Conservation (phyloP, 2,113 vertebrate genomes). For the Ranitomeya variabilis region DNA sequence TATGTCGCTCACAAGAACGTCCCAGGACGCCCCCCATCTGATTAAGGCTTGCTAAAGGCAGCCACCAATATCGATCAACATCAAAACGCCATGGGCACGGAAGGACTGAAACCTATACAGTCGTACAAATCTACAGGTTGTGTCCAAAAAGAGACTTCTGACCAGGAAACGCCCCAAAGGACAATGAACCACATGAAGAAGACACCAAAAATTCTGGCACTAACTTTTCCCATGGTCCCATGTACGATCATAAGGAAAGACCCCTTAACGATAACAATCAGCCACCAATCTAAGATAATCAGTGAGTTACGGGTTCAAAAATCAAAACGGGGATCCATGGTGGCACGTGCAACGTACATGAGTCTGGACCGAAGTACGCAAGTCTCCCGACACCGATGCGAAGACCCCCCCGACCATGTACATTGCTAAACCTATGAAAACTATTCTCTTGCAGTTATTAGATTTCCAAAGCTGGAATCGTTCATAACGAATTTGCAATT, state of each 20-base stretch:
- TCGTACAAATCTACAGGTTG: neutral
- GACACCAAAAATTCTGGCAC: neutral
- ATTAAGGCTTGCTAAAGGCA: constrained; percentile 39
- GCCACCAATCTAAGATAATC: neutral
- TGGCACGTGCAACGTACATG: too few species aligned
- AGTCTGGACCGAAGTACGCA: too few species aligned
- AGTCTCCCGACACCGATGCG: too few species aligned
- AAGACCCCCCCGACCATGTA: too few species aligned
- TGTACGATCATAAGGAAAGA: neutral
- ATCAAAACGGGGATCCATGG: too few species aligned
- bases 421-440: neutral
- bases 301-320: neutral
- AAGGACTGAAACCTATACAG: neutral
- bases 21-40: constrained; percentile 38
- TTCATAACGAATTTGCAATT: neutral
- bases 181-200: neutral
- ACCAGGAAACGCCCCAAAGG: neutral
- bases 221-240: neutral
- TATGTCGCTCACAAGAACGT: constrained; percentile 41
- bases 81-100: neutral
- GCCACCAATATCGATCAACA: neutral
- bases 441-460: neutral
- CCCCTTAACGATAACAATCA: neutral
- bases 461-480: neutral
- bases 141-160: neutral